phyloP scores from a whole-genome alignment of 1,140 invertebrate genomes.

The Drosophila pseudoobscura region DNA sequence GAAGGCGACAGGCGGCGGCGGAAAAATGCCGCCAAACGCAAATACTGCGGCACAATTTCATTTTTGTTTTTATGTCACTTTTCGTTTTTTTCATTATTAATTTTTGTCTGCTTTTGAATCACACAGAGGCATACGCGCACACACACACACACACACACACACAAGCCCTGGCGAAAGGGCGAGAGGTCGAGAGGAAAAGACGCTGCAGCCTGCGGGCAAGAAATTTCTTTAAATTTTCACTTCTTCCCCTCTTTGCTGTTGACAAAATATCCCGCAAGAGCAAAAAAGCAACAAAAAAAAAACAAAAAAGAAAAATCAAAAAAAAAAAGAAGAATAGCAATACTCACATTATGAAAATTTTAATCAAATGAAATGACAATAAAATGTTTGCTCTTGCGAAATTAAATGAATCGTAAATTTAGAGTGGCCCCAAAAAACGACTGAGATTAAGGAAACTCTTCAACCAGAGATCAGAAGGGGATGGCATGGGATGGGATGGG shows the following conservation, averaged over 20 bases:
- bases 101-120: slow-evolving; percentile 32
- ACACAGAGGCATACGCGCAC: slow-evolving; percentile 1
- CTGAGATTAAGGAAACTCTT: too few species aligned
- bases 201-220: slow-evolving; percentile 32
- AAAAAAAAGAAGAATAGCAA: slow-evolving; percentile 4
- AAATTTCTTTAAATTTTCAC: slow-evolving; percentile 52
- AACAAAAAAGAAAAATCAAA: slow-evolving; percentile 16
- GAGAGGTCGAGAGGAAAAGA: background rate
- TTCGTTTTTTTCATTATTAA: slow-evolving; percentile 44
- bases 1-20: slow-evolving; percentile 20
- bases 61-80: slow-evolving; percentile 32
- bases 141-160: slow-evolving; percentile 19
- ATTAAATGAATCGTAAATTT: slow-evolving; percentile 49
- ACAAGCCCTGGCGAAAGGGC: background rate
- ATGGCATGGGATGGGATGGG: too few species aligned
- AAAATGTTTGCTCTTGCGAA: slow-evolving; percentile 45
- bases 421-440: background rate
- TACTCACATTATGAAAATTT: slow-evolving; percentile 68
- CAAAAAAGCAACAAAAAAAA: slow-evolving; percentile 4
- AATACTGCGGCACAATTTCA: slow-evolving; percentile 67
- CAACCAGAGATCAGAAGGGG: too few species aligned
- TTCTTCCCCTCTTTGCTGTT: slow-evolving; percentile 33
- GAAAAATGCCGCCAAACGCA: slow-evolving; percentile 69
- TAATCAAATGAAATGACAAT: slow-evolving; percentile 78
- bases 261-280: slow-evolving; percentile 55